phyloP scores from a whole-genome alignment of 1,140 invertebrate genomes.

The Uloborus diversus region DNA sequence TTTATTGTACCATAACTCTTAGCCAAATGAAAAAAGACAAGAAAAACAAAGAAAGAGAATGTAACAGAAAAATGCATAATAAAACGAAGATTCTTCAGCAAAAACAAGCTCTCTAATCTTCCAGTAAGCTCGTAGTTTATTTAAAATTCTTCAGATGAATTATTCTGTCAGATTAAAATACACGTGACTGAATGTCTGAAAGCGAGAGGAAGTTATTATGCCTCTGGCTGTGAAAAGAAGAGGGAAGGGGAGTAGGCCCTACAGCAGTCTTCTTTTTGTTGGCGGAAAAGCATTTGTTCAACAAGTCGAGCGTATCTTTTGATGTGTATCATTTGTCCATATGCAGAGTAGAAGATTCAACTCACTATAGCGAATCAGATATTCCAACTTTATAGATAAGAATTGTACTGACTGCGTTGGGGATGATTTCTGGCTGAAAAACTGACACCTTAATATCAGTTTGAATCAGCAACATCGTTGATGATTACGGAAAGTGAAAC shows the following conservation, averaged over 20 bases:
- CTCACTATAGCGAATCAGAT: constrained; percentile 15
- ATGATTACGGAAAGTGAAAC: no score
- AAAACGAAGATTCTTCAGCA: no score
- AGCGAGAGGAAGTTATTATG: constrained; percentile 15
- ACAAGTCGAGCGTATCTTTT: constrained; percentile 5
- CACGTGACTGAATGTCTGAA: not conserved
- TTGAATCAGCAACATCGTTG: no score
- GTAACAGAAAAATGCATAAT: no score
- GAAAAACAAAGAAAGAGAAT: no score
- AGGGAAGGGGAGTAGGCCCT: not conserved
- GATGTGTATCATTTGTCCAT: not conserved
- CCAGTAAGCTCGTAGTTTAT: no score
- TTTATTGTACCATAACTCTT: no score
- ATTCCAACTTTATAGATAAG: not conserved
- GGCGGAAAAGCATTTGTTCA: not conserved
- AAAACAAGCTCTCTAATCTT: no score
- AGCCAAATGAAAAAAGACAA: no score
- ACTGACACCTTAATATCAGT: no score
- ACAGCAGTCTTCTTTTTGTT: not conserved
- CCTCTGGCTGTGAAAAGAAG: not conserved
- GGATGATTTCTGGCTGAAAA: no score
- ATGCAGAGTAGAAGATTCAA: not conserved
- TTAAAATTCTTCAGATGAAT: not conserved
- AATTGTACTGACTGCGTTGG: no score
- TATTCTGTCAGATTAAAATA: constrained; percentile 7